A percentile compares a stretch with the other conserved stretches of the same genome.
These are phyloP conservation scores for Leptogaster cylindrica DNA, from an alignment of 2,888 invertebrate genomes.

Conservation along the genomic window DNA sequence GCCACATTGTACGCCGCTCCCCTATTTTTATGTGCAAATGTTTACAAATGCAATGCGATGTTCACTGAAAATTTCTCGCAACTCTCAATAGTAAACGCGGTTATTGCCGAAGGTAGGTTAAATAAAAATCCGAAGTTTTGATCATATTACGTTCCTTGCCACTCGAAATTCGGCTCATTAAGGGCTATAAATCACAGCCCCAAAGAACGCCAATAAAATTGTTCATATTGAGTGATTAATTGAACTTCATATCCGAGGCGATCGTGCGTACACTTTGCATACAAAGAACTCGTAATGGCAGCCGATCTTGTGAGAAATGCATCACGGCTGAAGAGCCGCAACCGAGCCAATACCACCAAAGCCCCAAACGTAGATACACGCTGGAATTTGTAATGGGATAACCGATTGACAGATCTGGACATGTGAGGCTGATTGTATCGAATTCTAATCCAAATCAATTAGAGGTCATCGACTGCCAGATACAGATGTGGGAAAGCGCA, in stretches of 20 bases:
- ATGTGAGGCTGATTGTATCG: slow-evolving; percentile 8
- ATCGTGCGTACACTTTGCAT: slow-evolving; percentile 34
- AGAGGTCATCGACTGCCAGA: not conserved
- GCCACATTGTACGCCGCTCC: too few species aligned
- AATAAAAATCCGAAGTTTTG: not conserved
- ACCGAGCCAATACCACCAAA: not conserved
- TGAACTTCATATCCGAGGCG: slow-evolving; percentile 13
- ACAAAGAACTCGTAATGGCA: slow-evolving; percentile 21
- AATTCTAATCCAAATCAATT: slow-evolving; percentile 35
- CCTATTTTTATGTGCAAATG: too few species aligned
- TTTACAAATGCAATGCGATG: too few species aligned
- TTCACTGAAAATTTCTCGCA: too few species aligned
- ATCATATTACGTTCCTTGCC: slow-evolving; percentile 4
- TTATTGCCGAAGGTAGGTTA: too few species aligned
- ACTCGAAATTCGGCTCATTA: not conserved
- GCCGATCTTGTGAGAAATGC: not conserved
- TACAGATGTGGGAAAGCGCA: slow-evolving; percentile 18
- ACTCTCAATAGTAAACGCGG: too few species aligned
- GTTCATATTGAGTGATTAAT: slow-evolving; percentile 30
- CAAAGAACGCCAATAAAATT: not conserved
- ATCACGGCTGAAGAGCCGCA: not conserved
- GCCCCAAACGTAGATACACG: not conserved
- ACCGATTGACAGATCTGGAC: slow-evolving; percentile 32
- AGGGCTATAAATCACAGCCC: not conserved
- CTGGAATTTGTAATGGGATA: slow-evolving; percentile 28